Evolutionary conservation across 2,797 vertebrate species (phyloP).

Genomic region (Apogon hyalosoma): DNA sequence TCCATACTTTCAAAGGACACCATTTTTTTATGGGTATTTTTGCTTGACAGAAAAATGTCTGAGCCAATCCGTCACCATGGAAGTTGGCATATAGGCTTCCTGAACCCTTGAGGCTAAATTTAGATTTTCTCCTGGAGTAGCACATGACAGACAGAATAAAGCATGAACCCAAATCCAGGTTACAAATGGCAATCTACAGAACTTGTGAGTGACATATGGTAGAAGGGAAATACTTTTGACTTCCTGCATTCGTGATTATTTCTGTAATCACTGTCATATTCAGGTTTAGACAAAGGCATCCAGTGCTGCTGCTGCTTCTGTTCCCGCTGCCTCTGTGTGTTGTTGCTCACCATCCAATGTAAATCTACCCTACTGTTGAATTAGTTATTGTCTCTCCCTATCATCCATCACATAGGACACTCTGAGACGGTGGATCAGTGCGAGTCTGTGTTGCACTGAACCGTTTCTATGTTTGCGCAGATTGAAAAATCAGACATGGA

Average conservation of each 20-base stretch:
- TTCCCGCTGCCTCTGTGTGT: not conserved
- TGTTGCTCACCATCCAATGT: conserved; percentile 54
- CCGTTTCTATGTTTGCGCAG: conserved; percentile 62
- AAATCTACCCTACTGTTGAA: conserved; percentile 69
- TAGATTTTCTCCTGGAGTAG: not conserved
- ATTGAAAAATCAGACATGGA: conserved; percentile 62
- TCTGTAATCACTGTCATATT: not conserved
- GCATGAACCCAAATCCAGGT: no score
- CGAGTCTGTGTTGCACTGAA: conserved; percentile 44
- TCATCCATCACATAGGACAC: conserved; percentile 64
- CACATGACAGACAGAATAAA: no score
- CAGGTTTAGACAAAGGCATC: not conserved
- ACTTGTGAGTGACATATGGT: no score
- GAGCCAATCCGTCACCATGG: not conserved
- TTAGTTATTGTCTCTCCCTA: conserved; percentile 59
- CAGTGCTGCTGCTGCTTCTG: not conserved
- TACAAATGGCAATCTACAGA: no score
- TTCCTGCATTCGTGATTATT: no score
- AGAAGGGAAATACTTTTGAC: no score
- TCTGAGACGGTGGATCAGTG: conserved; percentile 36
- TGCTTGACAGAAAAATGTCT: not conserved
- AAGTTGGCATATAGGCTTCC: not conserved
- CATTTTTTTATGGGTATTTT: not conserved
- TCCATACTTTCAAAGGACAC: no score
- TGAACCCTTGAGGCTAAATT: not conserved